These are phyloP conservation scores for Ctenopoma multispine DNA, from an alignment of 2,797 vertebrate species.

Conservation along the genomic window DNA sequence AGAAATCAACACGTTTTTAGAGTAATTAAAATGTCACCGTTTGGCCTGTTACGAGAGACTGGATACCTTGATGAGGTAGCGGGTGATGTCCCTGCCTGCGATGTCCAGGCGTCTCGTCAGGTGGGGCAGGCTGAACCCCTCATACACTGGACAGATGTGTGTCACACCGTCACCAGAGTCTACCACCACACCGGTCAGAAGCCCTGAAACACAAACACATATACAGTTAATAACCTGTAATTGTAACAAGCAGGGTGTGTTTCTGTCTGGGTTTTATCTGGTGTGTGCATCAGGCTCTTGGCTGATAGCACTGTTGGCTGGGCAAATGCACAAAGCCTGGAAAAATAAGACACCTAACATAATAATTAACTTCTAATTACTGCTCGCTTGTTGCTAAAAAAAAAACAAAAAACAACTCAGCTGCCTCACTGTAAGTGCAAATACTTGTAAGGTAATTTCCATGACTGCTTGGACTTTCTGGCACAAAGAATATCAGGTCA, in stretches of 20 bases:
- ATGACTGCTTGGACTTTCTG: constrained; percentile 22
- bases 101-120: constrained; percentile 88
- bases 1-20: neutral
- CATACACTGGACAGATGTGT: constrained; percentile 88
- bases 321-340: constrained; percentile 33
- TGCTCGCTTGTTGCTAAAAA: neutral
- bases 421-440: neutral
- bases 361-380: constrained; percentile 22
- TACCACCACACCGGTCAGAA: constrained; percentile 87
- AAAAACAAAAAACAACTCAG: too few species aligned
- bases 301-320: constrained; percentile 12
- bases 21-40: neutral
- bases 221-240: constrained; percentile 30
- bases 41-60: neutral
- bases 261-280: constrained; percentile 9
- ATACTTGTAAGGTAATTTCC: neutral
- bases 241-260: constrained; percentile 12
- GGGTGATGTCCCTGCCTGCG: constrained; percentile 88
- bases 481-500: constrained; percentile 3
- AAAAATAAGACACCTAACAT: constrained; percentile 24
- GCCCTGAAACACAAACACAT: constrained; percentile 68
- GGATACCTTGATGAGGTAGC: constrained; percentile 88
- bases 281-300: constrained; percentile 25
- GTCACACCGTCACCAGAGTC: constrained; percentile 88
- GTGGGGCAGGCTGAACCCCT: constrained; percentile 87